Base-by-base conservation (phyloP, 1,140 invertebrate genomes). In the Oreohelix idahoensis region DNA sequence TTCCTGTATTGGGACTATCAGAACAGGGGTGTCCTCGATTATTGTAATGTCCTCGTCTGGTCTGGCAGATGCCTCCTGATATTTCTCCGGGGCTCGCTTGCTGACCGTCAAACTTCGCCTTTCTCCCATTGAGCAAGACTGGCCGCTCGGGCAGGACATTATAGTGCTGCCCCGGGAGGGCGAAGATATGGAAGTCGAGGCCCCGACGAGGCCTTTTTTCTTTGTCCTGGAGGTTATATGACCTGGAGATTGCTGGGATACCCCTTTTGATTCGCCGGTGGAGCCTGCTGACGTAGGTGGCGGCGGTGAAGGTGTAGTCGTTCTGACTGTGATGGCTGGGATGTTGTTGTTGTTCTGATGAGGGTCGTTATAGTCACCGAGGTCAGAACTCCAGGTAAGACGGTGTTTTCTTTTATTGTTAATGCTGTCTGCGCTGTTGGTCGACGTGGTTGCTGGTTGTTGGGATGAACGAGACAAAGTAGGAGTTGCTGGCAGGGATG, bases 111-210 rank as follows among this genome's bases (percentile, higher is more conserved):
- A 53, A 29, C 66, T 36, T 29, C 79, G 79, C 63, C 79, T 13
- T 29, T 81, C 79, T 32, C 79, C 79, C 79, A 81, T 81, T n/a
- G 79, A 81, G 79, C 79, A 81, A 32, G 79, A 53, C 42, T 81
- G 79, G 1, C 79, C 79, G 51, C 79, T 81, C 32, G 79, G 79
- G 69, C 79, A 81, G 45, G 79, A 81, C 79, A 81, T 81, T 10
- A 23, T 49, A 32, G 45, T n/a, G 15, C 38, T 32, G 23, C 79
- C 79, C 38, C 38, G 39, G 53, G 77, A 58, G 77, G 77, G 77
- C 77, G 74, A 76, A 20, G 74, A 29, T 20, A 35, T 51, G 5
- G 77, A 66, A 11, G 35, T 4, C 29, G 77, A 20, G 35, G 32
- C 2, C 36, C 53, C 53, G 4, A 17, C 11, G 32, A 45, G 58